Conservation (phyloP, 2,113 vertebrate genomes). For the Cepphus grylle region DNA sequence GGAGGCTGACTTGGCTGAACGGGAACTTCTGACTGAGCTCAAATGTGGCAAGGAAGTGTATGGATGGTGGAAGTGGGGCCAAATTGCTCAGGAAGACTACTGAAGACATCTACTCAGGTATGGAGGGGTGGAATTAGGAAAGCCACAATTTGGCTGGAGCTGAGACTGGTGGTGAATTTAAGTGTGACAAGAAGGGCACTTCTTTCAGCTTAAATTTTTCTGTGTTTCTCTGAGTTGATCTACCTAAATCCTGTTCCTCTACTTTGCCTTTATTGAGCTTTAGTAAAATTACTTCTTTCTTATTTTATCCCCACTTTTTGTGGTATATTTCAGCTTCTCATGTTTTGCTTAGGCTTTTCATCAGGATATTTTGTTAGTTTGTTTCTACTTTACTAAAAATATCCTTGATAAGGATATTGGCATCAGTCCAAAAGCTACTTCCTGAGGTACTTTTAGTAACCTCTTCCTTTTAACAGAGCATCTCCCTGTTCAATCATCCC, state of each 20-base stretch:
- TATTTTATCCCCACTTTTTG: not conserved
- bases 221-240: not conserved
- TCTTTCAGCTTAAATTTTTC: not conserved
- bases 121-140: not conserved
- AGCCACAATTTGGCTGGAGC: not conserved
- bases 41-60: not conserved
- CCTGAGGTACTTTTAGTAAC: not conserved
- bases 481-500: not conserved
- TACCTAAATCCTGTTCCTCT: not conserved
- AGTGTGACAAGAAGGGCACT: not conserved
- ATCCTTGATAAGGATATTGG: not conserved
- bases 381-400: not conserved
- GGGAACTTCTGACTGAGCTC: not conserved
- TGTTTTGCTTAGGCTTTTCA: not conserved
- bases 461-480: not conserved
- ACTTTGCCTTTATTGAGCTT: not conserved
- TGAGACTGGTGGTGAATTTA: not conserved
- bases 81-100: not conserved
- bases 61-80: not conserved
- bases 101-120: not conserved
- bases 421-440: not conserved
- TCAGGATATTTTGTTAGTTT: not conserved
- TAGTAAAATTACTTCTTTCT: not conserved
- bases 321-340: not conserved
- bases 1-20: not conserved